phyloP scores from a whole-genome alignment of 2,113 vertebrate genomes.

The Mugil cephalus region DNA sequence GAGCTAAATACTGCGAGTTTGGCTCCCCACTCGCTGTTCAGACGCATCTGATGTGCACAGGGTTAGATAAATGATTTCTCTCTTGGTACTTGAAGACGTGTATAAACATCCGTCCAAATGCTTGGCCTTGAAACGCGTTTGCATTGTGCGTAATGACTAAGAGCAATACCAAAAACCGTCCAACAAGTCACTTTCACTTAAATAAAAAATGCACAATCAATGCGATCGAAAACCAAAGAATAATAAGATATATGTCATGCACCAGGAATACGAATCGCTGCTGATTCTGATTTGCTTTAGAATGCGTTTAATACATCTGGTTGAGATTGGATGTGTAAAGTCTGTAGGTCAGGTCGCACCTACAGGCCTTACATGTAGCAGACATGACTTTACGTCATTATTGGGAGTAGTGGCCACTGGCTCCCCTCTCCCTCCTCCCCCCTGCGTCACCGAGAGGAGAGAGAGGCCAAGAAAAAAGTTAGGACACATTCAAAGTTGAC shows the following conservation, averaged over 20 bases:
- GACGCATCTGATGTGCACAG: not conserved
- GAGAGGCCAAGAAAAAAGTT: slow-evolving; percentile 62
- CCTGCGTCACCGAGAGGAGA: slow-evolving; percentile 58
- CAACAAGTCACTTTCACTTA: not conserved
- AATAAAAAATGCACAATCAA: not conserved
- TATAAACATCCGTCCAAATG: slow-evolving; percentile 39
- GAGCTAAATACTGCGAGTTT: slow-evolving; percentile 13
- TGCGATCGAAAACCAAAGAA: not conserved
- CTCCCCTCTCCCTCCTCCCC: slow-evolving; percentile 29
- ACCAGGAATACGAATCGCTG: not conserved
- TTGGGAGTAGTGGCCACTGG: slow-evolving; percentile 47
- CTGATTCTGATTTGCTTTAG: not conserved
- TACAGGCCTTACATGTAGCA: slow-evolving; percentile 12
- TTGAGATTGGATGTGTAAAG: too few relatives aligned
- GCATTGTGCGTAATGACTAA: slow-evolving; percentile 10
- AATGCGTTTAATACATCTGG: too few relatives aligned
- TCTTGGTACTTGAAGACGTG: slow-evolving; percentile 21
- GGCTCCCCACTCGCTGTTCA: not conserved
- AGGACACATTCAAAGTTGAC: slow-evolving; percentile 67
- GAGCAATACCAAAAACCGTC: not conserved
- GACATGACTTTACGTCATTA: slow-evolving; percentile 57
- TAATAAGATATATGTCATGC: too few relatives aligned
- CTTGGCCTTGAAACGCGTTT: slow-evolving; percentile 1
- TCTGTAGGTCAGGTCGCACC: not conserved
- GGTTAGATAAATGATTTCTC: slow-evolving; percentile 22